Evolutionary conservation across 2,797 vertebrate species (phyloP).

Genomic region (Myotis pilosus): DNA sequence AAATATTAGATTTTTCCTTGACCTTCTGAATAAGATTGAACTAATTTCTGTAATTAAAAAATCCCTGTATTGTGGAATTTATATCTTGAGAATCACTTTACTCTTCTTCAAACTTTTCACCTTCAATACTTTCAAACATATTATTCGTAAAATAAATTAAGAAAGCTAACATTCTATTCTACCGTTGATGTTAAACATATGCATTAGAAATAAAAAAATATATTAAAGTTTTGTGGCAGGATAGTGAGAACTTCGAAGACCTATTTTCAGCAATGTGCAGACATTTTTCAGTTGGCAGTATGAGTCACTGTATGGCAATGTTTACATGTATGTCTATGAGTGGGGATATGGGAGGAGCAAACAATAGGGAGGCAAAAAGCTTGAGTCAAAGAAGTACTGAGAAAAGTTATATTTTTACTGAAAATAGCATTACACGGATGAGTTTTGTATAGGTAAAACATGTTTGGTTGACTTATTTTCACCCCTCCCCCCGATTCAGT

Average conservation of each 20-base stretch:
- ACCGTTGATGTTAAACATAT: not conserved
- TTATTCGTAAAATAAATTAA: not conserved
- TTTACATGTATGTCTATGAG: not conserved
- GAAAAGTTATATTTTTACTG: not conserved
- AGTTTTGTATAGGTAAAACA: not conserved
- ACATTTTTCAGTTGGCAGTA: not conserved
- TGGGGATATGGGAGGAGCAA: not conserved
- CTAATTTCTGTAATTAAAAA: not conserved
- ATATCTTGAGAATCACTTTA: not conserved
- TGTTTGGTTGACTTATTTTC: not conserved
- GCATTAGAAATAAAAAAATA: slow-evolving; percentile 5
- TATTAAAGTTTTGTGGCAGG: not conserved
- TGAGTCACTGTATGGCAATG: not conserved
- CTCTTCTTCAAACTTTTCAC: not conserved
- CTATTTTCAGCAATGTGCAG: not conserved
- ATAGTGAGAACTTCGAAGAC: not conserved
- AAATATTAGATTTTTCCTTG: not conserved
- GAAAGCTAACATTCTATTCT: not conserved
- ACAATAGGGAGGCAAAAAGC: not conserved
- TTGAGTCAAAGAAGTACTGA: not conserved
- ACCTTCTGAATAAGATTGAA: not conserved
- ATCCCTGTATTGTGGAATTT: not conserved
- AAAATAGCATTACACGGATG: not conserved
- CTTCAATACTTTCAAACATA: not conserved
- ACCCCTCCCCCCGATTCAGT: not conserved